Conservation (phyloP, 2,113 vertebrate species). For the Chaenocephalus aceratus region DNA sequence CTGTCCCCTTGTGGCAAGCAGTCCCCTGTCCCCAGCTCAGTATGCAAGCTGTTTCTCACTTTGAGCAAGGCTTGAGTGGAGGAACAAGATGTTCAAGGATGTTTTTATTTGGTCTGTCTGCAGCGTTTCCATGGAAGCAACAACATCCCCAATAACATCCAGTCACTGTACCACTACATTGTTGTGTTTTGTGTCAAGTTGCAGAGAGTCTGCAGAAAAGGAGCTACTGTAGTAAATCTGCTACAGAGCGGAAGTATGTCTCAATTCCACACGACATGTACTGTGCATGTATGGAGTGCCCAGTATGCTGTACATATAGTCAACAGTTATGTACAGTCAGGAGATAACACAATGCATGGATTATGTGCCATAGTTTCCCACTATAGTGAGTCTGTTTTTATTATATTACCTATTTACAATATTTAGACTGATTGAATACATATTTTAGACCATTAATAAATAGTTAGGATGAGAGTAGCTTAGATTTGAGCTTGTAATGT, state of each 20-base stretch:
- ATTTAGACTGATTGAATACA: no score
- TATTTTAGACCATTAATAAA: no score
- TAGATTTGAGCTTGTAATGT: no score
- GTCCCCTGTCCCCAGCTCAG: not conserved
- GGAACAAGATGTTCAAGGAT: conserved; percentile 15
- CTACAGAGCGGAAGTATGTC: not conserved
- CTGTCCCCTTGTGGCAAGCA: conserved; percentile 60
- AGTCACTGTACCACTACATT: not conserved
- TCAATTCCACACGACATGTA: not conserved
- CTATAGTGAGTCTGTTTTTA: no score
- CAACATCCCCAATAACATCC: conserved; percentile 8
- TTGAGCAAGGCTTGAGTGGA: conserved; percentile 17
- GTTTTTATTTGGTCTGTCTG: conserved; percentile 27
- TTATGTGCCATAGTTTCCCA: no score
- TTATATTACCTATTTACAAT: no score
- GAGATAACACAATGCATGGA: not conserved
- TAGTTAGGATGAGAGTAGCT: no score
- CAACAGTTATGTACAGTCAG: not conserved
- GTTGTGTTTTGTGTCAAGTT: conserved; percentile 2
- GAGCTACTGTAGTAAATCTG: not conserved
- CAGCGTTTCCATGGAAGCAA: conserved; percentile 33
- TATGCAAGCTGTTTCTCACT: not conserved
- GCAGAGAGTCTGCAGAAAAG: conserved; percentile 7
- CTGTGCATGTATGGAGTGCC: no score
- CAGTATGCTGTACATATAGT: not conserved